Evolutionary conservation across 2,113 vertebrate genomes (phyloP), one percentile per base, ranked within the genome.

Genomic region (Lucifuga dentata): DNA sequence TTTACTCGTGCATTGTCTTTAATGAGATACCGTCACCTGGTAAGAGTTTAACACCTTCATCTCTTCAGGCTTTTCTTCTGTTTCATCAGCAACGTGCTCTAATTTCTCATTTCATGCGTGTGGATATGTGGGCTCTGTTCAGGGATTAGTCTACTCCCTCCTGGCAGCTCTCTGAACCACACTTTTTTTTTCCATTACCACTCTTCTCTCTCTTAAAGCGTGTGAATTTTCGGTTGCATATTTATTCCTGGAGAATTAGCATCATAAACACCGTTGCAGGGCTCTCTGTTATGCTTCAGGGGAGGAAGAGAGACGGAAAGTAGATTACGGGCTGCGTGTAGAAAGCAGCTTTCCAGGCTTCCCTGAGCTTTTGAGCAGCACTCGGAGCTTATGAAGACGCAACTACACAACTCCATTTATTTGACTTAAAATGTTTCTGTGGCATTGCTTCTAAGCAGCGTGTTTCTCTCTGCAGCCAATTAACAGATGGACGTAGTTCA

Each of bases 201-300:
- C 56, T 70, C 55, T 36, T 67, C 33, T 71, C 64, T 41, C 51
- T 68, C 53, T 71, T 61, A 65, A 72, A 84, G 51, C 24, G 8
- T 65, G 58, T 75, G 72, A 80, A 86, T 86, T 75, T 81, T 72
- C 63, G 78, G 79, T 68, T 77, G 71, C 76, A 79, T 84, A 86
- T 87, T 87, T 87, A 86, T 90, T 90, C 69, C 68, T 65, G 51
- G 51, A 75, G 78, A 84, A 90, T 88, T 90, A 86, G 76, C 86
- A 90, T 90, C 86, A 88, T 78, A 87, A 85, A 88, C 71, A 83
- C 73, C 71, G 56, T 84, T 58, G 56, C 66, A 26, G 16, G 61
- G 71, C 78, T 85, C 72, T 81, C 80, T 87, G 86, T 86, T 87
- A 71, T 71, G 80, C 88, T 88, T 72, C 65, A 51, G 88, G 80